Percentiles rank a stretch among this genome's conserved stretches.
These are phyloP conservation scores for Zaprionus ghesquierei DNA, from an alignment of 1,140 invertebrate genomes.

Conservation along the genomic window DNA sequence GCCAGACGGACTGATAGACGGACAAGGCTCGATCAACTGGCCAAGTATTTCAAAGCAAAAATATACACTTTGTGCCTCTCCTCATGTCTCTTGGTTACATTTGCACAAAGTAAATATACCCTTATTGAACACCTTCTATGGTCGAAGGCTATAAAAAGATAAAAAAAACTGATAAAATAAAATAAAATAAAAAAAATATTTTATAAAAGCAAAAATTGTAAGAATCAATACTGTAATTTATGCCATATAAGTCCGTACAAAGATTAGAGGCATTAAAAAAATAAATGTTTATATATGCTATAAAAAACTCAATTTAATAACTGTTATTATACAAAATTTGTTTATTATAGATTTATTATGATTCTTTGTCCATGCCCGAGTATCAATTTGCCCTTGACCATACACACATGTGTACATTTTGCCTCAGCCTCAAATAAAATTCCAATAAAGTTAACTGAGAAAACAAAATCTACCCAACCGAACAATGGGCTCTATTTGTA, in stretches of 20 bases:
- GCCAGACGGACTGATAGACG: no score
- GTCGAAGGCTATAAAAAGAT: no score
- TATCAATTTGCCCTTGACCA: conserved; percentile 5
- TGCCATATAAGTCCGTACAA: not conserved
- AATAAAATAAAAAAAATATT: no score
- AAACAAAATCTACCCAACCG: conserved; percentile 7
- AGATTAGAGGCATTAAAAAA: not conserved
- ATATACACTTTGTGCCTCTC: no score
- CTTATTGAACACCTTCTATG: no score
- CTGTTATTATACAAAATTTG: not conserved
- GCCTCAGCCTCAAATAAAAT: not conserved
- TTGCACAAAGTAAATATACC: no score
- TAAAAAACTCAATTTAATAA: not conserved
- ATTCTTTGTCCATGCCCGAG: not conserved
- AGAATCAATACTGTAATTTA: no score
- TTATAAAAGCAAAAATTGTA: no score
- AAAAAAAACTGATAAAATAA: no score
- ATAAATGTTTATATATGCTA: not conserved
- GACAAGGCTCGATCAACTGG: no score
- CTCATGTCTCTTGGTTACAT: no score
- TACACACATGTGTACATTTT: not conserved
- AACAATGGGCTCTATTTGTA: conserved; percentile 36
- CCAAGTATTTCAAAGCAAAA: no score
- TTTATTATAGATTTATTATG: not conserved
- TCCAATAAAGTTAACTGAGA: conserved; percentile 9